Evolutionary conservation across 2,888 invertebrate genomes (phyloP).

Genomic region (Ormyrus rosae): DNA sequence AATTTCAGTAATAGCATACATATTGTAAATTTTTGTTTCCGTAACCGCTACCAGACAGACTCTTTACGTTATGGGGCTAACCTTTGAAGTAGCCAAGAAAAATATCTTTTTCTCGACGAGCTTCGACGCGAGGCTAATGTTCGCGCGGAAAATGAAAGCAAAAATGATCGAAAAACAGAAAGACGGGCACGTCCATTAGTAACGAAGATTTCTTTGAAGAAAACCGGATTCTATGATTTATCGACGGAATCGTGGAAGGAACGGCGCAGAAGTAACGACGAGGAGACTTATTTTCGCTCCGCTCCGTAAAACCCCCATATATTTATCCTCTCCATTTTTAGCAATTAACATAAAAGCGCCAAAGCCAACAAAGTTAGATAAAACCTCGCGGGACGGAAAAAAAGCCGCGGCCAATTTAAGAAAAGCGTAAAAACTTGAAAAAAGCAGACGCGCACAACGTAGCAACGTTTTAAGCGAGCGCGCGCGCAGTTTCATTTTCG

Average conservation of each 20-base stretch:
- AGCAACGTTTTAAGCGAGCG: neutral
- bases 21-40: too few relatives aligned
- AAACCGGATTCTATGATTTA: slow-evolving; percentile 10
- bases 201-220: slow-evolving; percentile 12
- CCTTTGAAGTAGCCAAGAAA: too few relatives aligned
- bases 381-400: neutral
- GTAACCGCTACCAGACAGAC: too few relatives aligned
- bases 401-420: neutral
- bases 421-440: neutral
- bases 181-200: neutral
- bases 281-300: neutral
- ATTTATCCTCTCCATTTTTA: neutral
- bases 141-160: neutral
- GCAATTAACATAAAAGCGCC: slow-evolving; percentile 1
- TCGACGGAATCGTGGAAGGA: too few relatives aligned
- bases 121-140: too few relatives aligned
- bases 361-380: neutral
- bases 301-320: neutral
- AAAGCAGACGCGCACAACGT: neutral
- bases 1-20: too few relatives aligned
- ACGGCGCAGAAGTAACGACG: too few relatives aligned
- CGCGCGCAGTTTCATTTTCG: too few relatives aligned
- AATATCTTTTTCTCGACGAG: too few relatives aligned
- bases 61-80: too few relatives aligned
- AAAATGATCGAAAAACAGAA: neutral